These are phyloP conservation scores for Thrips palmi DNA, from an alignment of 1,140 invertebrate genomes.

Conservation along the genomic window DNA sequence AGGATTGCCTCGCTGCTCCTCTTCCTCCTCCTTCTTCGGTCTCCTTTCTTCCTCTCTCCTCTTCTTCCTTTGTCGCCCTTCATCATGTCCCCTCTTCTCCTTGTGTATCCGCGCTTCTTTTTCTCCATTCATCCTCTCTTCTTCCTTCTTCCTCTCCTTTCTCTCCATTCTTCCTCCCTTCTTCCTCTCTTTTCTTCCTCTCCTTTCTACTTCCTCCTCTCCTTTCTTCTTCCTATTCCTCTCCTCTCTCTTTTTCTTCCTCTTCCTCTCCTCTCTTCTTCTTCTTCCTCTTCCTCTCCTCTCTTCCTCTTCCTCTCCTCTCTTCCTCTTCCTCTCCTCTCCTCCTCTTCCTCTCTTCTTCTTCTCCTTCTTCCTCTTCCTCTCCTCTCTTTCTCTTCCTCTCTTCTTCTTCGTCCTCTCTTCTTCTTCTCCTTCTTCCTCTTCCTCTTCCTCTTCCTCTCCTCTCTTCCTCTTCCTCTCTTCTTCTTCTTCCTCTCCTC, in stretches of 20 bases:
- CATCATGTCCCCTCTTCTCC: neutral
- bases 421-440: conserved; percentile 4
- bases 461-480: conserved; percentile 11
- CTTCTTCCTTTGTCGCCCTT: conserved; percentile 3
- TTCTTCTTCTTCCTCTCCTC: conserved; percentile 8
- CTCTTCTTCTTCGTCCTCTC: conserved; percentile 8
- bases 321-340: conserved; percentile 23
- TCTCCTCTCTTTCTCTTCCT: neutral
- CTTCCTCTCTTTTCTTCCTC: neutral
- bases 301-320: conserved; percentile 29
- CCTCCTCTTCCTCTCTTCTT: conserved; percentile 16
- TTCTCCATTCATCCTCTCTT: neutral
- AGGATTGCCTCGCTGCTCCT: neutral
- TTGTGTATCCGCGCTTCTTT: neutral
- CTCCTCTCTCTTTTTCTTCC: conserved; percentile 11
- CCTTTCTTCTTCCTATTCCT: conserved; percentile 25
- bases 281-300: conserved; percentile 29
- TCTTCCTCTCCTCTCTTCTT: conserved; percentile 28
- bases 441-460: neutral
- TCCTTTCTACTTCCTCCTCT: conserved; percentile 17
- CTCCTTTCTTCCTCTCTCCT: conserved; percentile 3
- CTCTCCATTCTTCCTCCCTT: conserved; percentile 1
- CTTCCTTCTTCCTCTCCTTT: neutral
- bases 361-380: neutral
- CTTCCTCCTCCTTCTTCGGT: neutral